These are phyloP conservation scores for Vulpes ferrilata DNA, from an alignment of 2,113 vertebrate genomes.

Conservation along the genomic window DNA sequence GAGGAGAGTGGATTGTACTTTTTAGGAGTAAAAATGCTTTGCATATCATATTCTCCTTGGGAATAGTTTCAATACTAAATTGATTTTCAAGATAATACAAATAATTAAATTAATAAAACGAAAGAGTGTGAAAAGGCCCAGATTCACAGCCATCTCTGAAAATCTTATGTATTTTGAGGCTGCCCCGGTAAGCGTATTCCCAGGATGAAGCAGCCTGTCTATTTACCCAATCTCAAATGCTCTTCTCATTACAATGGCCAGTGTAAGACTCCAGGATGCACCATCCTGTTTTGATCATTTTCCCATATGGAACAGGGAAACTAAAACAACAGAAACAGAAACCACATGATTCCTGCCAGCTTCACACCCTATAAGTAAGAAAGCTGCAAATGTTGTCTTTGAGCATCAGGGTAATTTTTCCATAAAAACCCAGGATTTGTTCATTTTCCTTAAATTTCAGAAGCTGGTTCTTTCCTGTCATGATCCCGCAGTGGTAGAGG, in stretches of 20 bases:
- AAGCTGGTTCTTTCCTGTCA: not conserved
- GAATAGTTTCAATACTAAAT: not conserved
- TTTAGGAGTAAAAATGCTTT: not conserved
- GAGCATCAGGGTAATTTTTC: not conserved
- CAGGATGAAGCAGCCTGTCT: not conserved
- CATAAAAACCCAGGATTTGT: not conserved
- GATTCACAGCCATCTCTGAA: not conserved
- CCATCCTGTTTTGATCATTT: not conserved
- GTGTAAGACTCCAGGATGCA: not conserved
- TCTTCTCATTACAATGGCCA: not conserved
- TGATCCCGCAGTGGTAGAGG: not conserved
- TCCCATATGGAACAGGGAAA: not conserved
- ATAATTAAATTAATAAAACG: not conserved
- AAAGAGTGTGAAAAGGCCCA: not conserved
- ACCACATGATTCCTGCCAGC: not conserved
- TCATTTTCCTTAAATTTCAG: constrained; percentile 6
- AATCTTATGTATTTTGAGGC: not conserved
- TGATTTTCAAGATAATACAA: not conserved
- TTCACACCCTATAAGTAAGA: not conserved
- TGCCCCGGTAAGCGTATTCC: not conserved
- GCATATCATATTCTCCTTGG: not conserved
- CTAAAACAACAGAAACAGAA: not conserved
- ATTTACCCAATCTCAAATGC: not conserved
- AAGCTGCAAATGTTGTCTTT: not conserved
- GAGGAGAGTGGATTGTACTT: not conserved